These are phyloP conservation scores for Chrosomus eos DNA, from an alignment of 2,797 vertebrate species.

Conservation along the genomic window DNA sequence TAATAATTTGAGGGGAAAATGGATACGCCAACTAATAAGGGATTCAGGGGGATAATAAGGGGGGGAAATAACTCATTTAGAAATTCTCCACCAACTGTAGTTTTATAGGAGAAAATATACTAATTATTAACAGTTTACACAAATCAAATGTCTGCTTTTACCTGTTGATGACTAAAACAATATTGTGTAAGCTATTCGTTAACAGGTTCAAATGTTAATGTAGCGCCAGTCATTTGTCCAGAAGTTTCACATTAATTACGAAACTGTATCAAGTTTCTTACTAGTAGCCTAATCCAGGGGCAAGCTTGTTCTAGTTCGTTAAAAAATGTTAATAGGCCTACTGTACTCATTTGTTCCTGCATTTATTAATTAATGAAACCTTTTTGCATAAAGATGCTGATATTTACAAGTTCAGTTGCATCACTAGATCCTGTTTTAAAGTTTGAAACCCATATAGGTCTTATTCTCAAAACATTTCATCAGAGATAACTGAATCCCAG, in stretches of 20 bases:
- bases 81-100: no score
- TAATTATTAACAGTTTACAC: not conserved
- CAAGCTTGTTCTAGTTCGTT: not conserved
- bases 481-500: not conserved
- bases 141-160: not conserved
- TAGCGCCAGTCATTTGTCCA: not conserved
- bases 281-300: not conserved
- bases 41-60: not conserved
- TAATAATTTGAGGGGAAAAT: not conserved
- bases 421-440: not conserved
- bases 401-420: not conserved
- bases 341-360: not conserved
- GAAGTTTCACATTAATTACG: not conserved
- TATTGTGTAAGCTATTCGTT: fast-evolving
- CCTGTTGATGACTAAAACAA: not conserved
- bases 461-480: not conserved
- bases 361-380: not conserved
- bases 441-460: not conserved
- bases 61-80: no score
- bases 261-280: not conserved
- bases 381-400: not conserved
- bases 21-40: not conserved
- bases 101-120: not conserved
- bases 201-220: not conserved
- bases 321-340: not conserved